Base-by-base conservation (phyloP, 2,797 vertebrate genomes). In the Chrysolophus pictus region DNA sequence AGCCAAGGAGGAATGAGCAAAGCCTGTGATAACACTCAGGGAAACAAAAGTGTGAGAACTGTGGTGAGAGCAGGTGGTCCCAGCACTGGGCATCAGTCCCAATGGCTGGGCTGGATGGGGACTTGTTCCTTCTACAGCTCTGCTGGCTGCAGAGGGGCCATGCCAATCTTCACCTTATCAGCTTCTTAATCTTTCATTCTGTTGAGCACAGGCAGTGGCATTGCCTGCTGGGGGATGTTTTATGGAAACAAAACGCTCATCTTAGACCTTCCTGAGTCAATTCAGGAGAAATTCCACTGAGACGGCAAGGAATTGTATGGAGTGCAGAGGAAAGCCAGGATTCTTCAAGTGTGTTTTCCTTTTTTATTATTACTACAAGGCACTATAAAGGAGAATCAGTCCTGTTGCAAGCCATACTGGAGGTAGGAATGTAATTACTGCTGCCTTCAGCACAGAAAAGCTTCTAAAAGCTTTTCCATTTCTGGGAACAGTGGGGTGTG, bases 401-500 rank as follows among this genome's bases (percentile, higher is more conserved):
- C 49, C 62, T 56, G 70, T 95, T 79, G 77, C 60, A 88, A 92
- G 55, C 11, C 1, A 1, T 86, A 37, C 29, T 88, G 37, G 53
- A 88, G 26, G 47, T 64, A 79, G 42, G 70, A 84, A 81, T 47
- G 60, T 86, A 92, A 88, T 92, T 91, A 74, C 49, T 46, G 23
- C 56, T 90, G 60, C 80, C 58, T 84, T 84, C 75, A 51, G 53
- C 68, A 70, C 62, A 73, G 68, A 82, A 90, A 86, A 53, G 8
- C 39, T 84, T 70, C 64, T 84, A 58, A 78, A 94, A 93, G n/a
- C 75, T 91, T 85, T 88, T 91, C 53, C 53, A 82, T 76, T 91
- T 92, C 73, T 88, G 87, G 58, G 60, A 92, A 95, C 58, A 68
- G 42, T 28, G 23, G 8, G 67, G 37, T 74, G 44, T 60, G 41